phyloP scores from a whole-genome alignment of 2,797 vertebrate species.

The Cheirogaleus major region DNA sequence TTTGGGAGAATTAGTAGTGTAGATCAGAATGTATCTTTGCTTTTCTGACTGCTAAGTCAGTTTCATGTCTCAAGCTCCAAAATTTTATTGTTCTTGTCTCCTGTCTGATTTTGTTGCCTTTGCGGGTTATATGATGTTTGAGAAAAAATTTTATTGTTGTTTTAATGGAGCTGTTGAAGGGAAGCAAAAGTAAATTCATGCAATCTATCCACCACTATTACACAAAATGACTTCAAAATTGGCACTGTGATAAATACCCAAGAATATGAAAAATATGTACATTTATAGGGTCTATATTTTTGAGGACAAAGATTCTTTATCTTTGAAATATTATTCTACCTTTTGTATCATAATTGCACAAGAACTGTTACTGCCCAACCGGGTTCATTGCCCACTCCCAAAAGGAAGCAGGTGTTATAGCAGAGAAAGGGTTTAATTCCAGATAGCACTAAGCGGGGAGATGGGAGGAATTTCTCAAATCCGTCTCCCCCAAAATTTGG shows the following conservation, averaged over 20 bases:
- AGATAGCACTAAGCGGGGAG: no score
- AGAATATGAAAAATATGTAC: not conserved
- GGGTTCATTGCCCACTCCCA: no score
- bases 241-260: not conserved
- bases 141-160: not conserved
- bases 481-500: no score
- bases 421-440: no score
- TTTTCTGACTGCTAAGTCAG: not conserved
- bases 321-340: not conserved
- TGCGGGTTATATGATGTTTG: not conserved
- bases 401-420: no score
- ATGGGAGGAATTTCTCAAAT: no score
- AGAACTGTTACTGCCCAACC: not conserved
- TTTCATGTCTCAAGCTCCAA: not conserved
- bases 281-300: not conserved
- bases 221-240: not conserved
- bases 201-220: not conserved
- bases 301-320: not conserved
- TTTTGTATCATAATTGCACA: not conserved
- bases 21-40: not conserved
- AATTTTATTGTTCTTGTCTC: not conserved
- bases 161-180: not conserved
- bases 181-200: not conserved
- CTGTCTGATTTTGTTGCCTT: not conserved
- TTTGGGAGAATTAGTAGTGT: not conserved